Conservation (phyloP, 2,113 vertebrate genomes). For the Brienomyrus longianalis region DNA sequence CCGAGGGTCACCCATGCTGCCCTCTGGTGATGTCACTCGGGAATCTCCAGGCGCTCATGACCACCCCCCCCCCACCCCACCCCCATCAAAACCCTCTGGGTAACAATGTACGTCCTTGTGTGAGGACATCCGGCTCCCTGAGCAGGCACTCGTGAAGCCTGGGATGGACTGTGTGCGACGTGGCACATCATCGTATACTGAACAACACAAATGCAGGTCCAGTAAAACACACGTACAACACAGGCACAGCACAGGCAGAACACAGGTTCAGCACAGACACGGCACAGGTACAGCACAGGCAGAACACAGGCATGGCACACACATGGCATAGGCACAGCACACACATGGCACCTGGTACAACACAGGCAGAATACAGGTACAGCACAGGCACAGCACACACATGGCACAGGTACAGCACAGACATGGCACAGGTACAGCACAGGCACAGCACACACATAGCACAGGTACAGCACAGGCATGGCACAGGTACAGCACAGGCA, state of each 20-base stretch:
- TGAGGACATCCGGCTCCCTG: conserved; percentile 22
- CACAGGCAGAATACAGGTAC: not conserved
- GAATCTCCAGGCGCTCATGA: conserved; percentile 1
- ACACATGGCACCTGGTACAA: not conserved
- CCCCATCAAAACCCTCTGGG: not conserved
- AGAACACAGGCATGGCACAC: too few relatives aligned
- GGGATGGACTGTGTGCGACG: not conserved
- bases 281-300: not conserved
- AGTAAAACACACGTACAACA: not conserved
- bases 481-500: too few relatives aligned
- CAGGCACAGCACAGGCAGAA: not conserved
- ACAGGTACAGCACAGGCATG: too few relatives aligned
- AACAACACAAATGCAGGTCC: not conserved
- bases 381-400: not conserved
- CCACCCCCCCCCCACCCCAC: not conserved
- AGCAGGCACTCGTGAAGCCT: not conserved
- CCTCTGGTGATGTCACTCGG: conserved; percentile 24
- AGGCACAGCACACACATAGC: too few relatives aligned
- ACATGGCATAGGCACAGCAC: not conserved
- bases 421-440: too few relatives aligned
- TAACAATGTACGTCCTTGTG: conserved; percentile 42
- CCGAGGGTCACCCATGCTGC: conserved; percentile 12
- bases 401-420: too few relatives aligned
- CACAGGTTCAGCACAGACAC: not conserved
- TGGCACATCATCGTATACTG: not conserved